Evolutionary conservation across 2,797 vertebrate species (phyloP).

Genomic region (Acanthiza pusilla): DNA sequence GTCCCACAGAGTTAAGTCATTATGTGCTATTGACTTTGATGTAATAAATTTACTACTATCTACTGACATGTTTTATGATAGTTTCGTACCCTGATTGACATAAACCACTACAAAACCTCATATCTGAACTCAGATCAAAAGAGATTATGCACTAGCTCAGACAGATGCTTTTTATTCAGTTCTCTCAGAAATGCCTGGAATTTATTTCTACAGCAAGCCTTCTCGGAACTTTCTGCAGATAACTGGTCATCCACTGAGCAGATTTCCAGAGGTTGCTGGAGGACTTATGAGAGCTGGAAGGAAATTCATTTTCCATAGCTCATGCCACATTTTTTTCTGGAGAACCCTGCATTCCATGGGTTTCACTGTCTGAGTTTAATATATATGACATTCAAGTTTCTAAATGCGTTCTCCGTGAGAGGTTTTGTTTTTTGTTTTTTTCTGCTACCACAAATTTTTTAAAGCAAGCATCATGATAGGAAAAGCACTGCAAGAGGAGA

Average conservation of each 20-base stretch:
- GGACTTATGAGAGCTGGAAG: neutral
- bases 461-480: neutral
- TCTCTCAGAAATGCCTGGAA: constrained; percentile 44
- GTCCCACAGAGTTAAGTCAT: neutral
- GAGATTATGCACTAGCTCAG: neutral
- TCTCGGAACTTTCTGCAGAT: neutral
- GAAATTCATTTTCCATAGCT: constrained; percentile 12
- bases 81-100: constrained; percentile 2
- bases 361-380: constrained; percentile 13
- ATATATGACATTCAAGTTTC: neutral
- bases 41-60: neutral
- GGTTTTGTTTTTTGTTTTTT: neutral
- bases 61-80: neutral
- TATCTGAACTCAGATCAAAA: constrained; percentile 47
- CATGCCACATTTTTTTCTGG: neutral
- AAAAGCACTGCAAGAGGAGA: neutral
- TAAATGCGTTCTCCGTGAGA: neutral
- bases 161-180: constrained; percentile 35
- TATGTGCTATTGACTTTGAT: constrained; percentile 1
- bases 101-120: constrained; percentile 13
- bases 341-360: neutral
- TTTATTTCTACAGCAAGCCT: constrained; percentile 38
- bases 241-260: neutral
- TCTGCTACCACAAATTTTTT: constrained; percentile 12
- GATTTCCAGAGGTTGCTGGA: neutral